Conservation (phyloP, 2,797 vertebrate genomes). For the Pipistrellus nathusii region DNA sequence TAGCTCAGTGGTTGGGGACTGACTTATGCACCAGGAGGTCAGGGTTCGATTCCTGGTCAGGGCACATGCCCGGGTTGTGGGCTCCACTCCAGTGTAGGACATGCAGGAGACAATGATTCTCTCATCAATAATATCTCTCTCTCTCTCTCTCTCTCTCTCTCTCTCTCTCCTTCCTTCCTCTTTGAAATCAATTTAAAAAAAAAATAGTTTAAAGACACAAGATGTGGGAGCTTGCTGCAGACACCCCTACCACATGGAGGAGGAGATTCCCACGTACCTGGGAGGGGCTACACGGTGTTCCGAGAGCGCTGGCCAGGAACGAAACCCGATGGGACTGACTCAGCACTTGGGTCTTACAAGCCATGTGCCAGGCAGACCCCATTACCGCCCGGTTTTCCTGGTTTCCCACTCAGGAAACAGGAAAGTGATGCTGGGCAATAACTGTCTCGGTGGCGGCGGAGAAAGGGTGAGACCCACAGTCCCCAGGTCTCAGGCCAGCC, state of each 20-base stretch:
- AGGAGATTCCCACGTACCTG: not conserved
- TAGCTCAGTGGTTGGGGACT: too few species aligned
- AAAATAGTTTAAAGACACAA: not conserved
- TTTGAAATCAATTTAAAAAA: too few species aligned
- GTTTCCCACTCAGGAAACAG: not conserved
- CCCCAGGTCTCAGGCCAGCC: not conserved
- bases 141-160: not conserved
- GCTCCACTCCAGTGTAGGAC: too few species aligned
- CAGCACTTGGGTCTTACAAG: not conserved
- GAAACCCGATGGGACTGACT: not conserved
- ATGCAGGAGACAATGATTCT: too few species aligned
- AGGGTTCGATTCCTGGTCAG: not conserved
- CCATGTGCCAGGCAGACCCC: not conserved
- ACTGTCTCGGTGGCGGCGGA: too few species aligned
- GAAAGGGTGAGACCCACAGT: not conserved
- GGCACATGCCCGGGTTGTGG: not conserved
- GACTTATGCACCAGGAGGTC: too few species aligned
- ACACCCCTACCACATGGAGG: rapidly evolving
- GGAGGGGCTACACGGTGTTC: not conserved
- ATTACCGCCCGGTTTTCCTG: not conserved
- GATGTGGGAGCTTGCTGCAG: too few species aligned
- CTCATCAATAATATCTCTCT: not conserved
- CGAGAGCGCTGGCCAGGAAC: rapidly evolving
- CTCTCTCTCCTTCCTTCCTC: not conserved
- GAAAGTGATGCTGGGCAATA: not conserved